These are phyloP conservation scores for Pelochelys cantorii DNA, from an alignment of 2,797 vertebrate genomes.

Conservation along the genomic window DNA sequence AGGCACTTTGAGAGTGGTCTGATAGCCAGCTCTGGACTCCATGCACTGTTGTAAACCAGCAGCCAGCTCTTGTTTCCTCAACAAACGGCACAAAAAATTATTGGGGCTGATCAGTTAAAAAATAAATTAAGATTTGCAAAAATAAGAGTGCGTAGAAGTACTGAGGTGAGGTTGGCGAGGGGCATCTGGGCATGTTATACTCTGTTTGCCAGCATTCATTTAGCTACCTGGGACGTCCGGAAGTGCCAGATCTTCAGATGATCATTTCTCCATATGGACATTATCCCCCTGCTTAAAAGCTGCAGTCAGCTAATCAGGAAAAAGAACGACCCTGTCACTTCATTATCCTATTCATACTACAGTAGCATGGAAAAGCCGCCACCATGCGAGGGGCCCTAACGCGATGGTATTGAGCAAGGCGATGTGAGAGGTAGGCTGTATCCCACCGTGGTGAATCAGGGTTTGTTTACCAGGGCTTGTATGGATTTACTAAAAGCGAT, in stretches of 20 bases:
- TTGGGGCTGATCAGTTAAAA: background rate
- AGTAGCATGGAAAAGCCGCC: background rate
- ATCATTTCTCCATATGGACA: background rate
- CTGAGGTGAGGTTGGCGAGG: background rate
- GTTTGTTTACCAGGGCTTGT: background rate
- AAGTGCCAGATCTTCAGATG: background rate
- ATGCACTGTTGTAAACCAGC: background rate
- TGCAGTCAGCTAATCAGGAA: no score
- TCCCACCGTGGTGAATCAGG: background rate
- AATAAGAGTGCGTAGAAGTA: accelerated
- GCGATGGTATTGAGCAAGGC: background rate
- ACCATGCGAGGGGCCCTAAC: background rate
- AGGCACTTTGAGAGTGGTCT: slow-evolving; percentile 58
- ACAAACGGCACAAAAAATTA: background rate
- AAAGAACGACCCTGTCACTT: no score
- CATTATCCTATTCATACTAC: no score
- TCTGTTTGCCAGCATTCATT: background rate
- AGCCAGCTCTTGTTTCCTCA: background rate
- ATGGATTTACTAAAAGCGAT: background rate
- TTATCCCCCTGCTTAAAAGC: no score
- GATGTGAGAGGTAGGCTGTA: background rate
- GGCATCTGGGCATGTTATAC: background rate
- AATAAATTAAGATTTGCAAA: accelerated
- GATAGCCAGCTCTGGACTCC: background rate
- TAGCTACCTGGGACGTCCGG: background rate